Conservation (phyloP, 1,140 invertebrate species). For the Sycophaga agraensis region DNA sequence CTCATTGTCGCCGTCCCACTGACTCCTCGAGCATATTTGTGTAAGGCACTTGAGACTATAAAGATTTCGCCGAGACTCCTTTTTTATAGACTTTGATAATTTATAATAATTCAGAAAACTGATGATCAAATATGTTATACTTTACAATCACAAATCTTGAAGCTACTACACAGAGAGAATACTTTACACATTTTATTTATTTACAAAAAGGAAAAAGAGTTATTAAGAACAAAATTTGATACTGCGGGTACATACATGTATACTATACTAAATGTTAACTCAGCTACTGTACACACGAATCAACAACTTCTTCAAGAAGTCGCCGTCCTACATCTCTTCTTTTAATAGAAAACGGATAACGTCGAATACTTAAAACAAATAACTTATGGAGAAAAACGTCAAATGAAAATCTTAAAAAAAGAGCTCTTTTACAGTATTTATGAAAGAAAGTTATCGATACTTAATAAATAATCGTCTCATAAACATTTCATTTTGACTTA, state of each 20-base stretch:
- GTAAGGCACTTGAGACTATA: constrained; percentile 28
- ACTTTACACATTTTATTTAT: constrained; percentile 26
- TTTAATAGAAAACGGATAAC: constrained; percentile 16
- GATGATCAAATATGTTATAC: constrained; percentile 2
- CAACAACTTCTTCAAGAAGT: constrained; percentile 4
- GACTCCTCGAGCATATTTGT: constrained; percentile 2
- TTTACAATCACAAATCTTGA: constrained; percentile 7
- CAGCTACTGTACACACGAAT: constrained; percentile 29
- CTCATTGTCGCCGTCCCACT: background rate
- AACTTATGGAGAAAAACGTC: constrained; percentile 11
- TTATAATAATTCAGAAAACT: constrained; percentile 3
- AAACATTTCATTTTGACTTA: no score
- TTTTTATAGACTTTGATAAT: constrained; percentile 3
- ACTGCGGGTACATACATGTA: constrained; percentile 21
- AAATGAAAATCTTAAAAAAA: constrained; percentile 26
- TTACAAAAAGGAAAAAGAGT: constrained; percentile 26
- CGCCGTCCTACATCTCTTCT: constrained; percentile 9
- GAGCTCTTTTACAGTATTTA: background rate
- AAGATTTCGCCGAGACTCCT: constrained; percentile 10
- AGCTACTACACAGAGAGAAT: constrained; percentile 20
- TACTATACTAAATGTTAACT: constrained; percentile 22
- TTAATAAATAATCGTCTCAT: background rate
- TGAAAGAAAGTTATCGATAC: background rate
- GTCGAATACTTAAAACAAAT: constrained; percentile 28
- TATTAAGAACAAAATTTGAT: constrained; percentile 4